These are phyloP conservation scores for Cephalotes varians DNA, from an alignment of 2,888 invertebrate genomes.

Conservation along the genomic window DNA sequence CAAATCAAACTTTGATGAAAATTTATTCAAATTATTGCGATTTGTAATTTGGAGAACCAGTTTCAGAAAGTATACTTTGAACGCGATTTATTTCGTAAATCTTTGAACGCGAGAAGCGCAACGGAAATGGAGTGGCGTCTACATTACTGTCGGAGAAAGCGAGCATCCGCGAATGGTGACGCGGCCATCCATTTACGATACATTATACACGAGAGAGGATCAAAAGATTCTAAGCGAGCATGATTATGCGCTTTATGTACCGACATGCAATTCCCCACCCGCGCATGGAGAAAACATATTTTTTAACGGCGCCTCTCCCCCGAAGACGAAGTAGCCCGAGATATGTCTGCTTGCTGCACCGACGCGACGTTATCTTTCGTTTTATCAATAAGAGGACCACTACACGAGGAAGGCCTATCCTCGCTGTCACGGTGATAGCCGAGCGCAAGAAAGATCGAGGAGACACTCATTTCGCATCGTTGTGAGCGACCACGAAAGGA, in stretches of 20 bases:
- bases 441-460: not conserved
- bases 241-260: slow-evolving; percentile 68
- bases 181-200: slow-evolving; percentile 63
- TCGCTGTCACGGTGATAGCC: not conserved
- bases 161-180: slow-evolving; percentile 61
- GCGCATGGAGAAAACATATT: slow-evolving; percentile 59
- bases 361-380: slow-evolving; percentile 24
- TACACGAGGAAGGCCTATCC: slow-evolving; percentile 5
- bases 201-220: slow-evolving; percentile 61
- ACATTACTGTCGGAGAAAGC: slow-evolving; percentile 71
- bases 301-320: slow-evolving; percentile 34
- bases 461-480: not conserved
- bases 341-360: not conserved
- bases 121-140: slow-evolving; percentile 3
- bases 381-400: not conserved
- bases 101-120: not conserved
- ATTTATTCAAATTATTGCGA: not conserved
- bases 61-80: not conserved
- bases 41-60: not conserved
- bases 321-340: slow-evolving; percentile 36
- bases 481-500: not conserved
- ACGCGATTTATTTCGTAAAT: not conserved
- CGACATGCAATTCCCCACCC: slow-evolving; percentile 54
- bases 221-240: slow-evolving; percentile 65
- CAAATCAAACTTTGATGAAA: too few species aligned